phyloP scores from a whole-genome alignment of 1,140 invertebrate species.

The Bacillus rossius region DNA sequence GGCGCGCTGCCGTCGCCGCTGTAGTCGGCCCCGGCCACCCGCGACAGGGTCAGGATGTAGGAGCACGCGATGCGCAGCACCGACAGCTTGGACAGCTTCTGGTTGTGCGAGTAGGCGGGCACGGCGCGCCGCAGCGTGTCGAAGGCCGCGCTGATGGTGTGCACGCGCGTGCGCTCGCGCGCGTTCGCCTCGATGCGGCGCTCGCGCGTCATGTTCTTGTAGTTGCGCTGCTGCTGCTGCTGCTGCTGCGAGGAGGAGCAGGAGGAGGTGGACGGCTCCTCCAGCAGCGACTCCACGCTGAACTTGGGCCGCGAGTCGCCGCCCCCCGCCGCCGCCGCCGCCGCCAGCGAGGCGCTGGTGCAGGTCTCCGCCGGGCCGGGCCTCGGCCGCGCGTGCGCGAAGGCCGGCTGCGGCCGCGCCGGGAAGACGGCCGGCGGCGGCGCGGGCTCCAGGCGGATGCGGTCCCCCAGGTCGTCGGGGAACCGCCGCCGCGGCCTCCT shows the following conservation, averaged over 20 bases:
- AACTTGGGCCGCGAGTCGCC: slow-evolving; percentile 12
- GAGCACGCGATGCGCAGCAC: slow-evolving; percentile 87
- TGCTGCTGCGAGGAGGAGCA: slow-evolving; percentile 25
- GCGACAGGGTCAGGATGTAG: slow-evolving; percentile 79
- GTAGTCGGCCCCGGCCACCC: slow-evolving; percentile 59
- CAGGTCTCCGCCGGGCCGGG: background rate
- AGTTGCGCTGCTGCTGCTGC: slow-evolving; percentile 68
- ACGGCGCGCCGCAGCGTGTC: slow-evolving; percentile 79
- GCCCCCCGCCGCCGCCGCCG: background rate
- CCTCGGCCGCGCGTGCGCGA: background rate
- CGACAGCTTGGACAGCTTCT: slow-evolving; percentile 88
- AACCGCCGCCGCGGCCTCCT: background rate
- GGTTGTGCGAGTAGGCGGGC: slow-evolving; percentile 87
- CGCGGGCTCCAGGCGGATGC: background rate
- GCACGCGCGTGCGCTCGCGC: slow-evolving; percentile 83
- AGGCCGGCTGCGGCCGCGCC: background rate
- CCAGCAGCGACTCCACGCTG: slow-evolving; percentile 37
- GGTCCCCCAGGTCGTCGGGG: background rate
- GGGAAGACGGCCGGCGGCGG: background rate
- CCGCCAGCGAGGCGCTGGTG: background rate
- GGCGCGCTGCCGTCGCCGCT: slow-evolving; percentile 45
- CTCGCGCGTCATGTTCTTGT: slow-evolving; percentile 93
- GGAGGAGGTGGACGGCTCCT: slow-evolving; percentile 22
- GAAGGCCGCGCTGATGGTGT: slow-evolving; percentile 92
- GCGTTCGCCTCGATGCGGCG: slow-evolving; percentile 91